Evolutionary conservation across 92 coral and sea anemone genomes (phyloP), one percentile per base, ranked within the genome.

Genomic region (Blastomussa wellsi): DNA sequence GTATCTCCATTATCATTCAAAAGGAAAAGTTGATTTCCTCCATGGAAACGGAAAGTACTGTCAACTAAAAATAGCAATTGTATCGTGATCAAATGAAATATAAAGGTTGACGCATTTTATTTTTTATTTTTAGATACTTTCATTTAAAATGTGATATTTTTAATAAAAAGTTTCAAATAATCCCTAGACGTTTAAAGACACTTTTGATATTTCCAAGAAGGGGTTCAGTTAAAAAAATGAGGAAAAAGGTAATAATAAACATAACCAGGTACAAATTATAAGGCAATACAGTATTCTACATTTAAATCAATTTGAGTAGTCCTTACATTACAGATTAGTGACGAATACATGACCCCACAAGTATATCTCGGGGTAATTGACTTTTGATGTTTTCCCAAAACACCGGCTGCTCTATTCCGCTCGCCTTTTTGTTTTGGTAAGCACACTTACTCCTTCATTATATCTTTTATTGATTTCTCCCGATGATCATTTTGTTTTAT

Each of bases 1-100:
- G n/a, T n/a, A n/a, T n/a, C 28, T 79, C 72, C 35, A 66, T 57
- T 22, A 53, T 66, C 36, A 77, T 36, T 77, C 33, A 22, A 77
- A 53, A 77, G 19, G 24, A 62, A 9, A 28, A 26, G 0, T 8
- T n/a, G 26, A 62, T 62, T 62, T 62, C 68, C 68, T 29, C 68
- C 33, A 26, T 22, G 68, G 33, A 62, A 26, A 29, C 68, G 68
- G 57, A 62, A 26, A 62, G 68, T 62, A n/a, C n/a, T n/a, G 68
- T 62, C 68, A 26, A 7, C 4, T 51, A 62, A 62, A 62, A 62
- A 62, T 62, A 62, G 35, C 68, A 62, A 19, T 62, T 28, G 68
- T 62, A 62, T 62, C 68, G 68, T 26, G 35, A 62, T 62, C 35
- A 26, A 62, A 9, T 28, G 68, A 10, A 24, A 1, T 62, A 16